phyloP scores from a whole-genome alignment of 2,797 vertebrate genomes.

The Anniella stebbinsi region DNA sequence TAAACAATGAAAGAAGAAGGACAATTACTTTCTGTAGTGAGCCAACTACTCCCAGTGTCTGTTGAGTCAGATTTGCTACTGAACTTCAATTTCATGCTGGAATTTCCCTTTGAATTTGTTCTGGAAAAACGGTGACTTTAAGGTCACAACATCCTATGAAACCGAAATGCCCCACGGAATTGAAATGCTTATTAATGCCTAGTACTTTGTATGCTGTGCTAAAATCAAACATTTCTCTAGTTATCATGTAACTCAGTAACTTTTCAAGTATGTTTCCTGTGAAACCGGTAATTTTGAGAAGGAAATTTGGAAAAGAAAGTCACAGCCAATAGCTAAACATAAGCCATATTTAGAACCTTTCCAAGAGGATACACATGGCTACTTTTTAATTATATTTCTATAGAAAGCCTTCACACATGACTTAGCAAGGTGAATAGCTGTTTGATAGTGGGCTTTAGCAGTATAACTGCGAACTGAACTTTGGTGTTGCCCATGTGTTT shows the following conservation, averaged over 20 bases:
- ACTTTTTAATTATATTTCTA: constrained; percentile 36
- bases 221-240: background rate
- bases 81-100: background rate
- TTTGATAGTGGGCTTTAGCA: background rate
- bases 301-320: constrained; percentile 21
- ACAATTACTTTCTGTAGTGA: background rate
- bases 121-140: background rate
- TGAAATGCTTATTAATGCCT: background rate
- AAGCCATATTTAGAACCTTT: constrained; percentile 5
- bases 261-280: background rate
- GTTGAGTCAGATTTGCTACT: background rate
- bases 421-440: background rate
- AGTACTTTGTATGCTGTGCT: too few species aligned
- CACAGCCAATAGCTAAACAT: background rate
- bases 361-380: constrained; percentile 20
- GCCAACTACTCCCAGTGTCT: background rate
- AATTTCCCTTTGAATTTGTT: background rate
- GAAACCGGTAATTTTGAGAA: constrained; percentile 9
- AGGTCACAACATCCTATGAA: background rate
- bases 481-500: background rate
- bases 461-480: background rate
- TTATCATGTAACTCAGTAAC: background rate
- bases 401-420: background rate
- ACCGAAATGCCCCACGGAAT: background rate
- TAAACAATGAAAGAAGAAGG: background rate